These are phyloP conservation scores for Prunella fulvescens DNA, from an alignment of 2,113 vertebrate species.

Conservation along the genomic window DNA sequence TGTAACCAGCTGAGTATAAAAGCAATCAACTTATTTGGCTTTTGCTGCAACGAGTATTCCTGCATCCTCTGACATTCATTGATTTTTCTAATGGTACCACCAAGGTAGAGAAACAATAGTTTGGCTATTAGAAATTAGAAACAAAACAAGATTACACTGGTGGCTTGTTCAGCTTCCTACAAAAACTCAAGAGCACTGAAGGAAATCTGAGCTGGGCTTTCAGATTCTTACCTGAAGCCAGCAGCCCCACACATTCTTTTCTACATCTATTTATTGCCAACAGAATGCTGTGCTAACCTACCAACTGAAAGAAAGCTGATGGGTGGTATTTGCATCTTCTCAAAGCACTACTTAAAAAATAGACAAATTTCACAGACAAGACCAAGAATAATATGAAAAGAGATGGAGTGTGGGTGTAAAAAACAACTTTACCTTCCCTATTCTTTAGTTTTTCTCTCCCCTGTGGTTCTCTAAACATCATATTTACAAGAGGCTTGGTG, in stretches of 20 bases:
- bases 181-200: background rate
- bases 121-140: background rate
- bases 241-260: background rate
- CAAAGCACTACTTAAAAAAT: background rate
- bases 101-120: background rate
- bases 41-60: background rate
- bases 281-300: background rate
- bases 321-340: background rate
- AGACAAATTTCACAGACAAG: background rate
- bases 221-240: background rate
- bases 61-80: background rate
- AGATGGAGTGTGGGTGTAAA: background rate
- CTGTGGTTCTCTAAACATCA: background rate
- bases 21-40: background rate
- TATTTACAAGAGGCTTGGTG: background rate
- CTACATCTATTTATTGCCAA: background rate
- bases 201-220: background rate
- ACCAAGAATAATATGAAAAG: background rate
- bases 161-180: background rate
- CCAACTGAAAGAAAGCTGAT: background rate
- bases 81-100: background rate
- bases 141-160: background rate
- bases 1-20: background rate
- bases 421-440: background rate
- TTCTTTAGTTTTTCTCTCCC: background rate